Evolutionary conservation across 2,888 invertebrate genomes (phyloP).

Genomic region (Spodoptera exigua): DNA sequence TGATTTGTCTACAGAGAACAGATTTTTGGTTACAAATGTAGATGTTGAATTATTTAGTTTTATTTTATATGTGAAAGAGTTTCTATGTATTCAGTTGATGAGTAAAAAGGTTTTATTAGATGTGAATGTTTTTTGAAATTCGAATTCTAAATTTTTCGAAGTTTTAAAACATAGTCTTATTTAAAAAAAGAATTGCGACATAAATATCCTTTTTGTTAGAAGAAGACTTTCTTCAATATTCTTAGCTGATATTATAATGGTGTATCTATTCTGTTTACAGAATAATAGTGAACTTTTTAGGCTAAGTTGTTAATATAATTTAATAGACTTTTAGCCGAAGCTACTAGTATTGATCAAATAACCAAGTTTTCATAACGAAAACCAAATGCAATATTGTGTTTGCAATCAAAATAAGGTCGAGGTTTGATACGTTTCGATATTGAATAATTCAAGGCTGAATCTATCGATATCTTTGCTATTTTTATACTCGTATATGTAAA

Average conservation of each 20-base stretch:
- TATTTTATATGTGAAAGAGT: no score
- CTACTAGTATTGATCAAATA: constrained; percentile 1
- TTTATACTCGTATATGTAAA: constrained; percentile 63
- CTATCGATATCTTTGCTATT: constrained; percentile 53
- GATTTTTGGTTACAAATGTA: neutral
- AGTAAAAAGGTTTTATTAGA: no score
- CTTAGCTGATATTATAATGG: no score
- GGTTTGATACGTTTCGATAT: constrained; percentile 52
- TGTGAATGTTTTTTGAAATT: no score
- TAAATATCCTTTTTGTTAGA: no score
- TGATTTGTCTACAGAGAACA: constrained; percentile 13
- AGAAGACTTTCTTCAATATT: no score
- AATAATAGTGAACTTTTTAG: constrained; percentile 1
- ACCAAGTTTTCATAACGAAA: constrained; percentile 22
- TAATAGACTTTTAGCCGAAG: neutral
- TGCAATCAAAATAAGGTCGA: constrained; percentile 40
- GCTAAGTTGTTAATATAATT: neutral
- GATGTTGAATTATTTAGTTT: no score
- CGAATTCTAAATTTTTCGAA: no score
- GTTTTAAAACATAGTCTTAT: no score
- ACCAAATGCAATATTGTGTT: constrained; percentile 32
- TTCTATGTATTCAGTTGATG: no score
- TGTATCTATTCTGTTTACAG: no score
- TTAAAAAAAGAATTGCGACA: no score
- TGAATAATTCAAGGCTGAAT: constrained; percentile 65